Conservation (phyloP, 1,140 invertebrate genomes). For the Megalopta genalis region DNA sequence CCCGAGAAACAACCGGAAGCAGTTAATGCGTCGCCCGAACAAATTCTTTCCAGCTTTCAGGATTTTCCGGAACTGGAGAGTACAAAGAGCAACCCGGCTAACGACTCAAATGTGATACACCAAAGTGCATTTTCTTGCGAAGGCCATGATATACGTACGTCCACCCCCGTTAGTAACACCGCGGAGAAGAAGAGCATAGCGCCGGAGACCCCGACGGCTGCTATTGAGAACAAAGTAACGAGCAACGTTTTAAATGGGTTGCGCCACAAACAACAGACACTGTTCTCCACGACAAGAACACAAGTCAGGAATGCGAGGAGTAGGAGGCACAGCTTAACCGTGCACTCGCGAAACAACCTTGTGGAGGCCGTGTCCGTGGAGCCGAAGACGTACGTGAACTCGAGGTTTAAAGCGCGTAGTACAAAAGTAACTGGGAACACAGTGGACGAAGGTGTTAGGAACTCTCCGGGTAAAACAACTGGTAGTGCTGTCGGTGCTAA, state of each 20-base stretch:
- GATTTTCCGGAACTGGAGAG: slow-evolving; percentile 1
- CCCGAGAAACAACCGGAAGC: slow-evolving; percentile 5
- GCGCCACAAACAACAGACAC: slow-evolving; percentile 41
- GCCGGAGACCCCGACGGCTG: slow-evolving; percentile 2
- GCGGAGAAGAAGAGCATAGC: slow-evolving; percentile 12
- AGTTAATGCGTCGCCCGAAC: not conserved
- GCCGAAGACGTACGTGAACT: slow-evolving; percentile 55
- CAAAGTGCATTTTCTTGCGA: slow-evolving; percentile 59
- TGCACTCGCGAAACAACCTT: slow-evolving; percentile 34
- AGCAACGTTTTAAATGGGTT: slow-evolving; percentile 29
- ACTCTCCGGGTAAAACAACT: slow-evolving; percentile 9
- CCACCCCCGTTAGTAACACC: slow-evolving; percentile 2
- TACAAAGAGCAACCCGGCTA: not conserved
- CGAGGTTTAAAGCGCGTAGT: slow-evolving; percentile 55
- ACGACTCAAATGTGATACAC: slow-evolving; percentile 33
- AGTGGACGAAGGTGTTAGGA: slow-evolving; percentile 20
- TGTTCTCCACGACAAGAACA: slow-evolving; percentile 27
- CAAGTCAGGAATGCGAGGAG: slow-evolving; percentile 38
- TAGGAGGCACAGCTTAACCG: slow-evolving; percentile 42
- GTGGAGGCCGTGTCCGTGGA: slow-evolving; percentile 18
- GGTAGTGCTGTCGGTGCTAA: slow-evolving; percentile 44
- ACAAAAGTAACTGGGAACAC: slow-evolving; percentile 20
- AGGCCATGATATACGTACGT: slow-evolving; percentile 44
- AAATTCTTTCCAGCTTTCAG: not conserved
- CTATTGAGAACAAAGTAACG: slow-evolving; percentile 22